These are phyloP conservation scores for Parascotia fuliginaria DNA, from an alignment of 2,888 invertebrate genomes.

Conservation along the genomic window DNA sequence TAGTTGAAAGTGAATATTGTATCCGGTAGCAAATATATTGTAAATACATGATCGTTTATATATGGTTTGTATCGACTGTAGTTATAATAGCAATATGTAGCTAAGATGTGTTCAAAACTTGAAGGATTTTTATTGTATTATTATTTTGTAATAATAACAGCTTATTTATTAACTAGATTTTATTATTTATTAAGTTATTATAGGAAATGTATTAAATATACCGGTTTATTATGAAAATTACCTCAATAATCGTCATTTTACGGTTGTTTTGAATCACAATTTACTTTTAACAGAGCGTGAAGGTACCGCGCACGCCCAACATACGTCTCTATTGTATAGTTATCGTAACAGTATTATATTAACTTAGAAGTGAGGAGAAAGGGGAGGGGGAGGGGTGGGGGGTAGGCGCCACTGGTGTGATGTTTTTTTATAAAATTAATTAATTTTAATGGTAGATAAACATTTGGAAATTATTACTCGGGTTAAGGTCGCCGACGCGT, in stretches of 20 bases:
- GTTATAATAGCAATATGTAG: constrained; percentile 79
- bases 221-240: constrained; percentile 63
- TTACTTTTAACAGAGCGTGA: constrained; percentile 22
- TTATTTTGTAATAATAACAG: constrained; percentile 67
- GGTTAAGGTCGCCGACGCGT: constrained; percentile 23
- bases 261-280: constrained; percentile 63
- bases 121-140: constrained; percentile 68
- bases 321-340: constrained; percentile 38
- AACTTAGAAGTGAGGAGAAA: constrained; percentile 54
- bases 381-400: no score
- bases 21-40: constrained; percentile 69
- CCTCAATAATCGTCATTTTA: constrained; percentile 57
- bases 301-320: constrained; percentile 10
- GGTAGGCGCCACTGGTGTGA: constrained; percentile 57
- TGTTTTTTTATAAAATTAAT: constrained; percentile 43
- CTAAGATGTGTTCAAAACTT: constrained; percentile 83
- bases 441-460: constrained; percentile 46
- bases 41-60: constrained; percentile 72
- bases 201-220: constrained; percentile 55
- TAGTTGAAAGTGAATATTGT: constrained; percentile 56
- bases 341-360: constrained; percentile 70
- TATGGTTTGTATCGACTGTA: constrained; percentile 71
- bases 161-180: constrained; percentile 76
- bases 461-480: constrained; percentile 39
- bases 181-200: constrained; percentile 77